Conservation (phyloP, 1,140 invertebrate genomes). For the Diachasmimorpha longicaudata region DNA sequence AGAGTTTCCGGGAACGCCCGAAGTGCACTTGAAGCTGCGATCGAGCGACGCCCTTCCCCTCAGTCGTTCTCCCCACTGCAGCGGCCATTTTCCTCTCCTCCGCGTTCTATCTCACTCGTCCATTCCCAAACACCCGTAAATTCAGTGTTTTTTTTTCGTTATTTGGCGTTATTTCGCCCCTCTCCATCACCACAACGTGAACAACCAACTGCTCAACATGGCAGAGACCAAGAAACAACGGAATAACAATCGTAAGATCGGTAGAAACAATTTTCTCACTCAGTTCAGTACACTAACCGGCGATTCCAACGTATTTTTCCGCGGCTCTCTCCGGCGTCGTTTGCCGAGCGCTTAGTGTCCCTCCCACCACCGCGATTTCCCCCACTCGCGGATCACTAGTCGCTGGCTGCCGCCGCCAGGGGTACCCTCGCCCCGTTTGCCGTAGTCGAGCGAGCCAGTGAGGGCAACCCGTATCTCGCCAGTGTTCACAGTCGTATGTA, state of each 20-base stretch:
- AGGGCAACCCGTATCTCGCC: constrained; percentile 10
- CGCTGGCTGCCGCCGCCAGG: not conserved
- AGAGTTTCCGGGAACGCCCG: constrained; percentile 46
- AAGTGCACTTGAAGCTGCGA: constrained; percentile 40
- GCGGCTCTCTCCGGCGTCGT: not conserved
- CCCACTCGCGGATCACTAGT: not conserved
- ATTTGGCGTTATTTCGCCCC: not conserved
- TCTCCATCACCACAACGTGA: not conserved
- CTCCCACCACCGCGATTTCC: not conserved
- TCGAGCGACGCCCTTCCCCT: constrained; percentile 49
- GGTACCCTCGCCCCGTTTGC: not conserved
- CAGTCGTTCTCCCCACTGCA: constrained; percentile 13
- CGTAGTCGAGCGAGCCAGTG: not conserved
- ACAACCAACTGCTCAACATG: not conserved
- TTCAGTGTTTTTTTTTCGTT: constrained; percentile 2
- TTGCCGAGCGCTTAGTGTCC: not conserved
- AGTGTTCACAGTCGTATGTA: constrained; percentile 35
- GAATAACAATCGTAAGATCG: not conserved
- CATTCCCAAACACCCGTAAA: not conserved
- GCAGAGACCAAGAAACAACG: not conserved
- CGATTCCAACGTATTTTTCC: not conserved
- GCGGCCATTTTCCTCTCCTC: not conserved
- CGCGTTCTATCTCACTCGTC: constrained; percentile 5
- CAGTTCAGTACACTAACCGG: not conserved
- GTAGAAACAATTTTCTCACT: not conserved